Evolutionary conservation across 1,140 invertebrate genomes (phyloP).

Genomic region (Diachasmimorpha longicaudata): DNA sequence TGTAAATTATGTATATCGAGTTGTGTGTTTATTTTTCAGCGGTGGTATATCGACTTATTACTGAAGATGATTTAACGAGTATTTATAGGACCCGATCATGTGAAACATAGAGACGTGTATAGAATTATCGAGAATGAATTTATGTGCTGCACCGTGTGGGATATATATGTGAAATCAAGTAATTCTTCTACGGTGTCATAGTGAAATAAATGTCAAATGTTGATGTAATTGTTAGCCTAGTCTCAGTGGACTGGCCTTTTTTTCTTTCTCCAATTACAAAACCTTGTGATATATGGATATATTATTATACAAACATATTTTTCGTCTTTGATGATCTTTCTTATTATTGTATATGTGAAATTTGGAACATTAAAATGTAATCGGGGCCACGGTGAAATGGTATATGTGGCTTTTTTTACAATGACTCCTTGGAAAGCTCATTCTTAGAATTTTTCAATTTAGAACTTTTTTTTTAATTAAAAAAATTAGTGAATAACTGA

Average conservation of each 20-base stretch:
- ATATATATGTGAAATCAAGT: neutral
- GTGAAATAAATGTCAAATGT: neutral
- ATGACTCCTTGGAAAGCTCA: neutral
- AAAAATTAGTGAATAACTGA: too few relatives aligned
- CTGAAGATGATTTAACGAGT: neutral
- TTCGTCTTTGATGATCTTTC: constrained; percentile 1
- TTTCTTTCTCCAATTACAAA: neutral
- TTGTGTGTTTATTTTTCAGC: neutral
- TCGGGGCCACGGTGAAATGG: neutral
- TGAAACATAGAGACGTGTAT: neutral
- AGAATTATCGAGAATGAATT: neutral
- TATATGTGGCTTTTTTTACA: neutral
- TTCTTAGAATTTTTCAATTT: too few relatives aligned
- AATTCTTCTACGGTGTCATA: constrained; percentile 1
- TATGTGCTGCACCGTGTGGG: neutral
- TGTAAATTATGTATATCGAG: neutral
- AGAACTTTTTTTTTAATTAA: too few relatives aligned
- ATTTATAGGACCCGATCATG: neutral
- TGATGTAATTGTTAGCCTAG: neutral
- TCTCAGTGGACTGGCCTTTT: neutral
- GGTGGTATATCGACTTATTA: neutral
- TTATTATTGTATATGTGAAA: neutral
- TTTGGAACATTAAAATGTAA: neutral
- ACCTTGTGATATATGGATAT: constrained; percentile 7
- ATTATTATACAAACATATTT: constrained; percentile 5